Conservation (phyloP, 2,113 vertebrate species). For the Platysteira castanea region DNA sequence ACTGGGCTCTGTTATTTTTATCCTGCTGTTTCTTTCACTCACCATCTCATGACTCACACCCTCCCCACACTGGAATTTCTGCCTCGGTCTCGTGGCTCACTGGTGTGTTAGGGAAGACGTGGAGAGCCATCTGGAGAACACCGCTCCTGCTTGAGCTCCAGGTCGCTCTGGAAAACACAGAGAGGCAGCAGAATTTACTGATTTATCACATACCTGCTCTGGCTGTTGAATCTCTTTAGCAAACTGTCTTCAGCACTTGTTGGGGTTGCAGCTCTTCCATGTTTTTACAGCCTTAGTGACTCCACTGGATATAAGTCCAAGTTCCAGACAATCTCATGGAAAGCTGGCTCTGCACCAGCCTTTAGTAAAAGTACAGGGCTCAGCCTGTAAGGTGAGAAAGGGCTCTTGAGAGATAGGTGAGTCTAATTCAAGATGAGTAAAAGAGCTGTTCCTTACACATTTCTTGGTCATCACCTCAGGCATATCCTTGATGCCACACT, state of each 20-base stretch:
- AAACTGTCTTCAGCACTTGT: not conserved
- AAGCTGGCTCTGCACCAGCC: not conserved
- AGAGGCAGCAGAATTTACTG: not conserved
- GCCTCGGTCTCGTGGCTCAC: not conserved
- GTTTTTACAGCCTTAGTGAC: not conserved
- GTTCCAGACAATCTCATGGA: not conserved
- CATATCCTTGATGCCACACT: rapidly evolving
- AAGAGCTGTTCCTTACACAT: not conserved
- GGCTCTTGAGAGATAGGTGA: not conserved
- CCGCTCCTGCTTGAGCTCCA: not conserved
- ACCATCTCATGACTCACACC: conserved; percentile 46
- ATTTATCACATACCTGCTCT: not conserved
- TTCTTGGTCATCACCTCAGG: not conserved
- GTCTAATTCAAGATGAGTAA: not conserved
- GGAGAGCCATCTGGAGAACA: not conserved
- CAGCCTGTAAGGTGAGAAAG: not conserved
- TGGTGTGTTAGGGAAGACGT: not conserved
- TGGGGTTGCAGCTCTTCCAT: not conserved
- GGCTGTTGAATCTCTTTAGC: not conserved
- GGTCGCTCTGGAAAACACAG: not conserved
- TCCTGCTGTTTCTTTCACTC: conserved; percentile 48
- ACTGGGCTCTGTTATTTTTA: conserved; percentile 45
- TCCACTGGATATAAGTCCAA: not conserved
- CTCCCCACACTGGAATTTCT: conserved; percentile 35
- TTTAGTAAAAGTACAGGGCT: not conserved